Percentiles rank a stretch among this genome's conserved stretches.
phyloP scores from a whole-genome alignment of 2,797 vertebrate species.

The Cuculus canorus region DNA sequence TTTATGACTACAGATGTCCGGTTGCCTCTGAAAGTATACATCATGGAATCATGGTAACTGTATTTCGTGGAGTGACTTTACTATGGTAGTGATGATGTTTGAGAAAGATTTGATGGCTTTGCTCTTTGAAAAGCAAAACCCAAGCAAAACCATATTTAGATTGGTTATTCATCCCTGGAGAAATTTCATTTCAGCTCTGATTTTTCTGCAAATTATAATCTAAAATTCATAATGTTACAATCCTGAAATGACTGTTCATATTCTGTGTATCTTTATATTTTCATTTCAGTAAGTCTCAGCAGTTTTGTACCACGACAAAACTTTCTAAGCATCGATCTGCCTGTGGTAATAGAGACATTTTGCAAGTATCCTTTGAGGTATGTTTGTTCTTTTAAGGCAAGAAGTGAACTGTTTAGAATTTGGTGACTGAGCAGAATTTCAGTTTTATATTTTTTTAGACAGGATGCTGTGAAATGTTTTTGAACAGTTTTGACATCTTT shows the following conservation, averaged over 20 bases:
- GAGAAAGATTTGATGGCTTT: neutral
- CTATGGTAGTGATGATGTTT: neutral
- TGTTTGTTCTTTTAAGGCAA: slow-evolving; percentile 24
- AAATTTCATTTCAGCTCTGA: neutral
- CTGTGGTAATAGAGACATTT: slow-evolving; percentile 94
- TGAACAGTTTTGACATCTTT: slow-evolving; percentile 16
- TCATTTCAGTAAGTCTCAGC: slow-evolving; percentile 90
- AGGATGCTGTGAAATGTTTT: slow-evolving; percentile 12
- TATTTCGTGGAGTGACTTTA: neutral
- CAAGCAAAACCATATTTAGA: neutral
- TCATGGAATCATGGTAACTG: neutral
- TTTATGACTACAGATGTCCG: neutral
- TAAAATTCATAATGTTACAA: slow-evolving; percentile 1
- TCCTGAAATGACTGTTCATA: neutral
- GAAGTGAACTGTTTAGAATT: neutral
- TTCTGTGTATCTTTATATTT: slow-evolving; percentile 43
- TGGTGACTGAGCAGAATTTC: neutral
- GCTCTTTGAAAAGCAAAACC: neutral
- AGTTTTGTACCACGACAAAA: slow-evolving; percentile 92
- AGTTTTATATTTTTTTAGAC: slow-evolving; percentile 16
- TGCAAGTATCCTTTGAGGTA: slow-evolving; percentile 96
- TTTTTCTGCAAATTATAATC: neutral
- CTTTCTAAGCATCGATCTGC: slow-evolving; percentile 91
- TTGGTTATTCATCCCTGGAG: neutral
- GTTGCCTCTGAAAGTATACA: neutral